Evolutionary conservation across 2,888 invertebrate species (phyloP).

Genomic region (Sisyra terminalis): DNA sequence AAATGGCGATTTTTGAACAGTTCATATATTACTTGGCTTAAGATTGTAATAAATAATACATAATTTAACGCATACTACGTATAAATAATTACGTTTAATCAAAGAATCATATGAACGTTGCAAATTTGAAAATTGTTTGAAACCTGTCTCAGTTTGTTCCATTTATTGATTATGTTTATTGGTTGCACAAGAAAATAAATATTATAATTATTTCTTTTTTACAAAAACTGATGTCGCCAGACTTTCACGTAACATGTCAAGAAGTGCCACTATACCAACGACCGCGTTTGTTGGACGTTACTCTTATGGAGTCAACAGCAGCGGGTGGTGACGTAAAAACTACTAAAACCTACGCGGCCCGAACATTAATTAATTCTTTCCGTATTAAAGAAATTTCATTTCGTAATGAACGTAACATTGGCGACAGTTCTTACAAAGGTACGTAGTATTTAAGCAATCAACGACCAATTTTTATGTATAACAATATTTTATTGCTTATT

Average conservation of each 20-base stretch:
- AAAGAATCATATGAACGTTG: too few species aligned
- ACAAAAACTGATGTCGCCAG: too few species aligned
- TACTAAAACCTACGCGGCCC: conserved; percentile 11
- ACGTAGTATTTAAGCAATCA: neutral
- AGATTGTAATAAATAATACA: too few species aligned
- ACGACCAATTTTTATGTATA: conserved; percentile 1
- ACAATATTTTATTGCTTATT: conserved; percentile 7
- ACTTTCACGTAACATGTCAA: neutral
- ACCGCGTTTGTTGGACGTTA: neutral
- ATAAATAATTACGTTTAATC: too few species aligned
- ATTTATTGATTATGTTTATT: too few species aligned
- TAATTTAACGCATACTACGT: too few species aligned
- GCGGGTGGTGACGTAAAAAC: conserved; percentile 3
- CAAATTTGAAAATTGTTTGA: too few species aligned
- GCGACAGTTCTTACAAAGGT: neutral
- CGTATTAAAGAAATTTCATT: conserved; percentile 9
- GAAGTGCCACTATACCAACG: conserved; percentile 5
- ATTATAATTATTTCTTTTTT: too few species aligned
- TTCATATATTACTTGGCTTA: too few species aligned
- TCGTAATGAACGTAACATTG: conserved; percentile 8
- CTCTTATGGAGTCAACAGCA: neutral
- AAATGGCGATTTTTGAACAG: too few species aligned
- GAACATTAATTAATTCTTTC: conserved; percentile 11
- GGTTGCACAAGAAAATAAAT: too few species aligned
- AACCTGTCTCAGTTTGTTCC: too few species aligned